Conservation (phyloP, 1,140 invertebrate genomes). For the Trichogramma pretiosum region DNA sequence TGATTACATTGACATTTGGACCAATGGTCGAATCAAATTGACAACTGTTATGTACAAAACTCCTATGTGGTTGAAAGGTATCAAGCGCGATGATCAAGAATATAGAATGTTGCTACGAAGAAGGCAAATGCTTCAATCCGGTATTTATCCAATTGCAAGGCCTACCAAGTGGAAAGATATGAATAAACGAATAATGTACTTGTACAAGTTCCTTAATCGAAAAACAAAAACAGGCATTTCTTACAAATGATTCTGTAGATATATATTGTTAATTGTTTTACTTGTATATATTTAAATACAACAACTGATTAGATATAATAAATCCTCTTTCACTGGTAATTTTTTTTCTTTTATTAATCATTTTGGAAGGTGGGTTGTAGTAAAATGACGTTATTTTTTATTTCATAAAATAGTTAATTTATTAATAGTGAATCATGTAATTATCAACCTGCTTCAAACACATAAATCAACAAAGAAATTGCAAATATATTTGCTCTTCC, state of each 20-base stretch:
- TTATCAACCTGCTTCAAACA: conserved; percentile 25
- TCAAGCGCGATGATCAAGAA: conserved; percentile 74
- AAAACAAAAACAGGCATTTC: conserved; percentile 64
- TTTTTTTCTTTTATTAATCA: too few species aligned
- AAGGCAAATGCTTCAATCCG: conserved; percentile 53
- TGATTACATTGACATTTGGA: conserved; percentile 93
- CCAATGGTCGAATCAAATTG: conserved; percentile 71
- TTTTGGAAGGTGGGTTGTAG: too few species aligned
- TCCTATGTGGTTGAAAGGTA: conserved; percentile 77
- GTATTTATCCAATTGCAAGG: conserved; percentile 48
- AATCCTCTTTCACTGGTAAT: too few species aligned
- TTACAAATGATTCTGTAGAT: conserved; percentile 33
- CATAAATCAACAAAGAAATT: conserved; percentile 23
- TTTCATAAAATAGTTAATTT: conserved; percentile 34
- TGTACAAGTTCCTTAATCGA: conserved; percentile 68
- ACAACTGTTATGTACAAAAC: conserved; percentile 73
- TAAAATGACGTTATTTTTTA: conserved; percentile 11
- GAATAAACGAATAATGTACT: conserved; percentile 60
- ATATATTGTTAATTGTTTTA: neutral
- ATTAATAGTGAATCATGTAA: conserved; percentile 28
- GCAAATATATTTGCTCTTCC: conserved; percentile 19
- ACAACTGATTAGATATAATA: too few species aligned
- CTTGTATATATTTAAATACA: neutral
- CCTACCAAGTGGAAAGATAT: conserved; percentile 71
- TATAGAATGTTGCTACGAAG: conserved; percentile 72